phyloP scores from a whole-genome alignment of 2,888 invertebrate genomes.

The Zelleria hepariella region DNA sequence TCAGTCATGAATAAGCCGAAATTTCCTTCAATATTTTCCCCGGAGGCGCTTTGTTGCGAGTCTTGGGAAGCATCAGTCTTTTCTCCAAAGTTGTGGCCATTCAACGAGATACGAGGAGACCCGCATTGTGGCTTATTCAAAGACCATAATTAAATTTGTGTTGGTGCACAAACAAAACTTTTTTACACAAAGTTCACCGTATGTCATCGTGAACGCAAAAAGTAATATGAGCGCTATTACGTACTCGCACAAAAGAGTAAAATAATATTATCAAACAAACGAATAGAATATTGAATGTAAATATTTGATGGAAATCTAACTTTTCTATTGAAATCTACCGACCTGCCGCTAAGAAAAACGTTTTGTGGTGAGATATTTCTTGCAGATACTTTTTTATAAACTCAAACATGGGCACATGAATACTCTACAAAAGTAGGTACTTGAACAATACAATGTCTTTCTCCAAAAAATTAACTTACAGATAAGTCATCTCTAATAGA shows the following conservation, averaged over 20 bases:
- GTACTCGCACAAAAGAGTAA: too few species aligned
- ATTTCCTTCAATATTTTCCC: slow-evolving; percentile 21
- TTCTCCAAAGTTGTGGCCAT: slow-evolving; percentile 47
- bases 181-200: slow-evolving; percentile 18
- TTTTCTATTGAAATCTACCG: too few species aligned
- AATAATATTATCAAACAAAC: too few species aligned
- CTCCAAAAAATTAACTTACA: too few species aligned
- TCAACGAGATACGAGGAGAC: slow-evolving; percentile 31
- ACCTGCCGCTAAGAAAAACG: too few species aligned
- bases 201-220: slow-evolving; percentile 29
- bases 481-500: too few species aligned
- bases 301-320: too few species aligned
- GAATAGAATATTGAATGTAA: too few species aligned
- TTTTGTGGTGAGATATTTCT: too few species aligned
- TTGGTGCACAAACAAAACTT: slow-evolving; percentile 48
- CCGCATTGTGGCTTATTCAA: slow-evolving; percentile 62
- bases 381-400: too few species aligned
- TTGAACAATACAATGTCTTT: too few species aligned
- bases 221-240: background rate
- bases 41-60: slow-evolving; percentile 11
- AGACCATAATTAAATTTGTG: slow-evolving; percentile 66
- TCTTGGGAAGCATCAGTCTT: slow-evolving; percentile 2
- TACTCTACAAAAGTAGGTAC: background rate
- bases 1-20: background rate
- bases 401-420: background rate